A percentile compares a stretch with the other conserved stretches of the same genome.
Evolutionary conservation across 2,797 vertebrate species (phyloP).

Genomic region (Orientallactaga sibirica): DNA sequence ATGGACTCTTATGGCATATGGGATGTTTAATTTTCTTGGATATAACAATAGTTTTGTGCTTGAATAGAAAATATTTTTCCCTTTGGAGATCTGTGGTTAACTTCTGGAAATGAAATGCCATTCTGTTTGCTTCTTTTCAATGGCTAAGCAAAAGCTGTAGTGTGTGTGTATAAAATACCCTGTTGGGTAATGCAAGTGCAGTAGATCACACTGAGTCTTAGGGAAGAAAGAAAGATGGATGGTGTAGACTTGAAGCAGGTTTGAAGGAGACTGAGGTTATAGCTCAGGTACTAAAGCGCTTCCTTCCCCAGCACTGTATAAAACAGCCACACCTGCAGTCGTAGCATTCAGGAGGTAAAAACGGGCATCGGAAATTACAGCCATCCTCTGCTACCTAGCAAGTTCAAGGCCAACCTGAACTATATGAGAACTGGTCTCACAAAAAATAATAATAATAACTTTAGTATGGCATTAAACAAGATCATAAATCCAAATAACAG

Average conservation of each 20-base stretch:
- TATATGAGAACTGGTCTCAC: background rate
- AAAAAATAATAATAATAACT: too few relatives aligned
- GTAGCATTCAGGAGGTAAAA: background rate
- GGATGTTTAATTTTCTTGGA: conserved; percentile 29
- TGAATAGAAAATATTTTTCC: background rate
- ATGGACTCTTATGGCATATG: background rate
- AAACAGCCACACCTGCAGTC: background rate
- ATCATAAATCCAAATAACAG: background rate
- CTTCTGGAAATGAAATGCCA: background rate
- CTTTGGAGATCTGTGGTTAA: background rate
- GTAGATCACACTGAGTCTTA: background rate
- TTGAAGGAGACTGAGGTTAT: background rate
- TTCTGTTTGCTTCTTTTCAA: background rate
- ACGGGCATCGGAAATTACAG: background rate
- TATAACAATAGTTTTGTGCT: background rate
- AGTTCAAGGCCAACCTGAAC: background rate
- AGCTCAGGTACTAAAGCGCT: background rate
- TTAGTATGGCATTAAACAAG: background rate
- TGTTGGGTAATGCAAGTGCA: background rate
- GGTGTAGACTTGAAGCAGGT: conserved; percentile 5
- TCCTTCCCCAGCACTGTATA: background rate
- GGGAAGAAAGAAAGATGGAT: background rate
- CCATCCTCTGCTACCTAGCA: background rate
- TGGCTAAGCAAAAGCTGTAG: background rate
- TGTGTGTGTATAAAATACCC: background rate